Evolutionary conservation across 2,888 invertebrate genomes (phyloP).

Genomic region (Sipha maydis): DNA sequence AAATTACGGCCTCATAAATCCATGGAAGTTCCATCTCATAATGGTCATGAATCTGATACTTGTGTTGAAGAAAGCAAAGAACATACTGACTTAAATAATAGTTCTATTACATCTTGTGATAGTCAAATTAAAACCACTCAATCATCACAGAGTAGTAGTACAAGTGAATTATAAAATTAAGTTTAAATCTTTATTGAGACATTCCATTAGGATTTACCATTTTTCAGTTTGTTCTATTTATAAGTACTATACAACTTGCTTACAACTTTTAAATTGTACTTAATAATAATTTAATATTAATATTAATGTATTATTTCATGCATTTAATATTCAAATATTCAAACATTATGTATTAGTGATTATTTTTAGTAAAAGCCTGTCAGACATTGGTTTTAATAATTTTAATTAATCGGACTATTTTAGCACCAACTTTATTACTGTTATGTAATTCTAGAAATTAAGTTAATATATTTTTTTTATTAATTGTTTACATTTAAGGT

Average conservation of each 20-base stretch:
- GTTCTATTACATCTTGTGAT: neutral
- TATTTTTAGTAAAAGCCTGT: neutral
- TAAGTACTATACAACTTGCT: neutral
- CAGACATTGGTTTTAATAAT: neutral
- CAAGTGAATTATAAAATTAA: constrained; percentile 7
- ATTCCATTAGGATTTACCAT: constrained; percentile 27
- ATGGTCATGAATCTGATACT: neutral
- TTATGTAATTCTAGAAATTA: neutral
- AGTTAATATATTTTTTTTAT: neutral
- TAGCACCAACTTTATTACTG: neutral
- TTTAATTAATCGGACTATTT: neutral
- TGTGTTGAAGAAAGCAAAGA: neutral
- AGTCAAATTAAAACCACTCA: neutral
- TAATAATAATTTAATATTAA: neutral
- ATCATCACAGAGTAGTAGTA: neutral
- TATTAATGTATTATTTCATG: neutral
- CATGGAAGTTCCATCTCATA: neutral
- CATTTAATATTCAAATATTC: neutral
- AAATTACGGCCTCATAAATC: neutral
- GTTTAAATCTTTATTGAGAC: neutral
- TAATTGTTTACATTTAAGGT: too few species aligned
- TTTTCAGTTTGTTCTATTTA: neutral
- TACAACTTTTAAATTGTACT: constrained; percentile 4
- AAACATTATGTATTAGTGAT: too few species aligned
- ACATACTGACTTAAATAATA: neutral